Base-by-base conservation (phyloP, 2,797 vertebrate species). In the Kryptopterus vitreolus region DNA sequence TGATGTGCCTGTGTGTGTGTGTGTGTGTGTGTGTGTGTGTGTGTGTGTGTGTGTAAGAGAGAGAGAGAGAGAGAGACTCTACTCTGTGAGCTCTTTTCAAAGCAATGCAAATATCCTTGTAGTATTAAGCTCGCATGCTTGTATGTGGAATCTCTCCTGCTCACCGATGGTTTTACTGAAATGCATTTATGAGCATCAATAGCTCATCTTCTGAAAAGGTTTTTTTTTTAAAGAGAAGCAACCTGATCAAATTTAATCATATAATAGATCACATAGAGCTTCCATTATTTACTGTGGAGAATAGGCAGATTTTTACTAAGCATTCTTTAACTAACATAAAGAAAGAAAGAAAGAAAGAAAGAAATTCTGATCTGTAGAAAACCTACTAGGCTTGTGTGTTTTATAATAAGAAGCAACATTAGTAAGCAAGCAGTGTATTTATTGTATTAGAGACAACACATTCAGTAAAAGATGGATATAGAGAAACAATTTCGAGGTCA, bases 1-100 rank as follows among this genome's bases (percentile, higher is more conserved):
- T 72, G 58, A 73, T 76, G 83, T 78, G 84, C 29, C 48, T 71
- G 70, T 79, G 73, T 70, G 84, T 72, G 48, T 31, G 26, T 31
- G 69, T 52, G 26, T 20, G 66, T 18, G 11, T 11, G 48, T 13
- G 50, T 13, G 26, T 7, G 50, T 12, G 48, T 22, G 29, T 7
- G 66, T 11, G 48, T 13, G 50, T 13, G 26, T 7, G 50, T 12
- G 48, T 22, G 29, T 7, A 46, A 68, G 65, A 26, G n/a, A 66
- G 33, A 38, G 63, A 68, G 43, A 52, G 68, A 53, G 68, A 70
- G 68, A 52, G 66, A 69, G 26, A 24, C 24, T 50, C n/a, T 24
- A 11, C 26, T 15, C 35, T 16, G 20, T 69, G 24, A 12, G 62
- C 22, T 38, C 18, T 38, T 33, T n/a, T 65, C 33, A 38, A 33